A percentile compares a stretch with the other conserved stretches of the same genome.
Evolutionary conservation across 2,113 vertebrate species (phyloP).

Genomic region (Protobothrops mucrosquamatus): DNA sequence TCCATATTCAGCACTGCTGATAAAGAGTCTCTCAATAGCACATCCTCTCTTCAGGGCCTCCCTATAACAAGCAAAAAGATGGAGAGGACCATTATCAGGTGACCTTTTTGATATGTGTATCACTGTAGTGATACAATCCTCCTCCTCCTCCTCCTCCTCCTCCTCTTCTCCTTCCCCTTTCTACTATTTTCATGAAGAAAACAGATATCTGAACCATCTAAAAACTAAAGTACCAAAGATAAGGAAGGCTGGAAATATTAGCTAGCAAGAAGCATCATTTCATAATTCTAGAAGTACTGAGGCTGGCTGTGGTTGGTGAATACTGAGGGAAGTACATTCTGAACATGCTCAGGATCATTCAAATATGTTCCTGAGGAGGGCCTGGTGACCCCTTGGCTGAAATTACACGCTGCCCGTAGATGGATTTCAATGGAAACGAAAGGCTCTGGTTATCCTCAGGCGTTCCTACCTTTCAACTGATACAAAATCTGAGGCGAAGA

Average conservation of each 20-base stretch:
- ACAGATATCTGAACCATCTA: background rate
- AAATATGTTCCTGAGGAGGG: background rate
- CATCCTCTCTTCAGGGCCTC: background rate
- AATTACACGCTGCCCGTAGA: constrained; percentile 17
- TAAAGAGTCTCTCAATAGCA: background rate
- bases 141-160: background rate
- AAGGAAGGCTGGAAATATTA: background rate
- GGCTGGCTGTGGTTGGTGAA: background rate
- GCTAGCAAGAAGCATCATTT: background rate
- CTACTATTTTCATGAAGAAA: background rate
- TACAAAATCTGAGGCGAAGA: constrained; percentile 64
- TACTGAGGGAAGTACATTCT: background rate
- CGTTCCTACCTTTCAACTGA: constrained; percentile 71
- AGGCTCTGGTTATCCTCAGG: constrained; percentile 28
- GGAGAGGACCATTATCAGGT: background rate
- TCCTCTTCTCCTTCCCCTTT: background rate
- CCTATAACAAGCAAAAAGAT: background rate
- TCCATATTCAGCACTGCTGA: background rate
- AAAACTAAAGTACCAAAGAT: background rate
- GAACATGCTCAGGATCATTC: background rate
- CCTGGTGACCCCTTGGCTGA: background rate
- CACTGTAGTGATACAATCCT: background rate
- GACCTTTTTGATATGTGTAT: background rate
- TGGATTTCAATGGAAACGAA: constrained; percentile 40
- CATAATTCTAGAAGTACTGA: background rate